A percentile compares a stretch with the other conserved stretches of the same genome.
Conservation (phyloP, 2,797 vertebrate genomes). For the Betta splendens region DNA sequence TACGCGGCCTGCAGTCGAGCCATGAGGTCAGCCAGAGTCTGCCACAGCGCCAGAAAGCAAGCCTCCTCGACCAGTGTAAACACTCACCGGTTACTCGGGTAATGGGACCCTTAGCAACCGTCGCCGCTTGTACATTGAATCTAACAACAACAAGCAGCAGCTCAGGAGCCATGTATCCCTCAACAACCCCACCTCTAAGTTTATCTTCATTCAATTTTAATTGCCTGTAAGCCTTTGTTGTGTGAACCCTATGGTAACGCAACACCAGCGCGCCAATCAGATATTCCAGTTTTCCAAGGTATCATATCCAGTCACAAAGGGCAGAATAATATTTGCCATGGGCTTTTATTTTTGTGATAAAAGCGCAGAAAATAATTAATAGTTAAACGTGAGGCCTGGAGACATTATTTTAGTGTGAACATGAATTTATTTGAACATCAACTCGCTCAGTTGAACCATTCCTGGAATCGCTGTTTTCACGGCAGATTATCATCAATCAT, state of each 20-base stretch:
- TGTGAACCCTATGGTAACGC: conserved; percentile 70
- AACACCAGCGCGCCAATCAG: conserved; percentile 69
- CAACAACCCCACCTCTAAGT: conserved; percentile 38
- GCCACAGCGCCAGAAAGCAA: conserved; percentile 30
- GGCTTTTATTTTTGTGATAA: neutral
- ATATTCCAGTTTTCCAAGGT: conserved; percentile 51
- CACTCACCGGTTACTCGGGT: conserved; percentile 73
- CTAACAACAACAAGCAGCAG: conserved; percentile 61
- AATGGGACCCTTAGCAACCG: conserved; percentile 78
- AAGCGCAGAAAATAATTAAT: neutral
- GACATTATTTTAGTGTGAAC: neutral
- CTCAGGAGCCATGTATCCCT: conserved; percentile 57
- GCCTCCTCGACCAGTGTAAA: conserved; percentile 58
- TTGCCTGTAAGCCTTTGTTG: conserved; percentile 54
- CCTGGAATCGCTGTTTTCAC: conserved; percentile 2
- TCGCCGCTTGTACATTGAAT: conserved; percentile 56
- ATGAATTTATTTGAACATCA: neutral
- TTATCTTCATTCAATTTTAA: conserved; percentile 79
- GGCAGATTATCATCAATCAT: conserved; percentile 43
- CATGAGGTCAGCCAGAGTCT: conserved; percentile 24
- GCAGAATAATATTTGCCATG: conserved; percentile 35
- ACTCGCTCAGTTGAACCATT: neutral
- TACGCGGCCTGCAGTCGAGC: conserved; percentile 39
- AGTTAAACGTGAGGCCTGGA: neutral
- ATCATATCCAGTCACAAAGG: conserved; percentile 44